Evolutionary conservation across 2,888 invertebrate species (phyloP).

Genomic region (Gisinianus flammeolus): DNA sequence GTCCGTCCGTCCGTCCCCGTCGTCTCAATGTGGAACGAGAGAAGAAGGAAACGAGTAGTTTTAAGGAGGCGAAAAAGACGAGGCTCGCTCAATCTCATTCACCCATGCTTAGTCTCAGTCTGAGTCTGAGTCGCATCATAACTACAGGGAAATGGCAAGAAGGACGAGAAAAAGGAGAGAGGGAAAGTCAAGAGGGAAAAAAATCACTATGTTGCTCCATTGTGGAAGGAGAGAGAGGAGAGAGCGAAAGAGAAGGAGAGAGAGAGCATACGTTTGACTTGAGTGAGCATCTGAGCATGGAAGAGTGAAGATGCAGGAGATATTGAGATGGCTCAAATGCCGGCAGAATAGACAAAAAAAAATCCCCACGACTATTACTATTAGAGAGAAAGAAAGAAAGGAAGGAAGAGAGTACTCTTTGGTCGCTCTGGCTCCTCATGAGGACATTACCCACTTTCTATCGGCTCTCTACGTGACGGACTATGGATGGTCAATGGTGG

Average conservation of each 20-base stretch:
- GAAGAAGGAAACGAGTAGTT: not conserved
- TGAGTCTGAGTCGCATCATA: not conserved
- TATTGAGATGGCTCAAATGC: slow-evolving; percentile 41
- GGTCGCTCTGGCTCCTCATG: not conserved
- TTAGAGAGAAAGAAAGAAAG: no score
- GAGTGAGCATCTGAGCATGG: slow-evolving; percentile 26
- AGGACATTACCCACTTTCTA: not conserved
- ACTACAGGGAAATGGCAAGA: not conserved
- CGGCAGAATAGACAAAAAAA: slow-evolving; percentile 40
- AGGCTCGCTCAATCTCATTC: not conserved
- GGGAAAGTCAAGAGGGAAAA: not conserved
- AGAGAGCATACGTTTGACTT: slow-evolving; percentile 2
- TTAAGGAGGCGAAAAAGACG: not conserved
- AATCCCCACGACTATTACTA: slow-evolving; percentile 24
- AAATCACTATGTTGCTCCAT: not conserved
- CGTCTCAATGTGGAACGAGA: not conserved
- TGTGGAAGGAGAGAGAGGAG: slow-evolving; percentile 6
- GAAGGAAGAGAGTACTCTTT: no score
- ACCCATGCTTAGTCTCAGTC: not conserved
- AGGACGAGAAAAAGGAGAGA: not conserved
- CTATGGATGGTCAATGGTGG: no score
- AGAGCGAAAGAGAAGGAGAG: not conserved
- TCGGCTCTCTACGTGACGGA: slow-evolving; percentile 30
- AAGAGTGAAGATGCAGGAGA: slow-evolving; percentile 29
- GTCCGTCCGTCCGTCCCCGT: no score